Evolutionary conservation across 1,140 invertebrate species (phyloP), one percentile per base, ranked within the genome.

Genomic region (Luehdorfia chinensis): DNA sequence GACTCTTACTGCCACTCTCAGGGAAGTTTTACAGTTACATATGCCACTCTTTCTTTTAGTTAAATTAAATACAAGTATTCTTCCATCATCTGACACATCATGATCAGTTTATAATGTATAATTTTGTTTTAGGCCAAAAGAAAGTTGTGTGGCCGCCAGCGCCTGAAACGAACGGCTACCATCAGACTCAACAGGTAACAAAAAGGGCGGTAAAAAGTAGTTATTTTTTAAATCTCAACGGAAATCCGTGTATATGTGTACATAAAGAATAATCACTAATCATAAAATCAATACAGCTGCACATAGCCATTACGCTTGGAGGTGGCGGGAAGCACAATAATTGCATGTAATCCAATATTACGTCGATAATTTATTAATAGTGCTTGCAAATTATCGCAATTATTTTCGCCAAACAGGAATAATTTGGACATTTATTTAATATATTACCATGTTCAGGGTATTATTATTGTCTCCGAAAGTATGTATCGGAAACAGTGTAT

Each of bases 71-170:
- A n/a, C n/a, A n/a, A n/a, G n/a, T n/a, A n/a, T n/a, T n/a, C n/a
- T n/a, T n/a, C n/a, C n/a, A n/a, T n/a, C n/a, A n/a, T n/a, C n/a
- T n/a, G n/a, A n/a, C n/a, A n/a, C n/a, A n/a, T n/a, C n/a, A n/a
- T n/a, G n/a, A n/a, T n/a, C n/a, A n/a, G n/a, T 6, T 28, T 28
- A 28, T 28, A 28, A 28, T n/a, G 2, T 28, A 6, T 28, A 2
- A 9, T 28, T 33, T 81, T 75, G 52, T 89, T 89, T 1, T 83
- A 94, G 93, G 92, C 79, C 88, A 92, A 56, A 95, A 94, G 87
- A 90, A 93, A 85, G 93, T 95, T 62, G 92, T 93, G 73, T 95
- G 94, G 94, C 94, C 94, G 47, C 94, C 94, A 68, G 90, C 91
- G 68, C 90, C 90, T 33, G 93, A 94, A 80, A 90, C 89, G 87